Evolutionary conservation across 2,797 vertebrate genomes (phyloP).

Genomic region (Toxotes lorentzi): DNA sequence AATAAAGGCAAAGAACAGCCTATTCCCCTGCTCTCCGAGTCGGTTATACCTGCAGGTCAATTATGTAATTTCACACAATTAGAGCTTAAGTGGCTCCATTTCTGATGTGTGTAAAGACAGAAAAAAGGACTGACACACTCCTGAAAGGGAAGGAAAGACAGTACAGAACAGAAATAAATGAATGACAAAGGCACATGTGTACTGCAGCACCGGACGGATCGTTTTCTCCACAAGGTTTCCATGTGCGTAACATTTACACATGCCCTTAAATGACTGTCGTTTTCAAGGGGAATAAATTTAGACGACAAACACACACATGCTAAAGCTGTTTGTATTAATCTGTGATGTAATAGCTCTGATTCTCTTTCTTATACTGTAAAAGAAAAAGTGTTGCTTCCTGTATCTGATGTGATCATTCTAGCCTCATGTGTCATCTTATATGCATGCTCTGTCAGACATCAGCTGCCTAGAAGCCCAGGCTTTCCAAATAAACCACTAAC

Average conservation of each 20-base stretch:
- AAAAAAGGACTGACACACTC: slow-evolving; percentile 23
- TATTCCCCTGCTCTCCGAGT: slow-evolving; percentile 40
- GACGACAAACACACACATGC: slow-evolving; percentile 19
- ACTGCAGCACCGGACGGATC: neutral
- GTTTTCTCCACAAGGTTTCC: slow-evolving; percentile 7
- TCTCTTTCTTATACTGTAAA: neutral
- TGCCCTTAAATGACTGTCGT: neutral
- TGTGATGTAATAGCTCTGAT: slow-evolving; percentile 21
- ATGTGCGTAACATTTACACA: neutral
- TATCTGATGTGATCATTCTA: neutral
- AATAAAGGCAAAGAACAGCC: slow-evolving; percentile 39
- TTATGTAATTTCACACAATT: slow-evolving; percentile 64
- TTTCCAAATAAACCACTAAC: slow-evolving; percentile 10
- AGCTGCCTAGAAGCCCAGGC: neutral
- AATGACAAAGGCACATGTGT: slow-evolving; percentile 4
- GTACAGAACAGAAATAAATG: slow-evolving; percentile 5
- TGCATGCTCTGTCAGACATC: neutral
- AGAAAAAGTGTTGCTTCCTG: neutral
- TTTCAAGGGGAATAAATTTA: slow-evolving; percentile 2
- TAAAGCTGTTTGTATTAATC: slow-evolving; percentile 3
- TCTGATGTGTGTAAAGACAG: slow-evolving; percentile 39
- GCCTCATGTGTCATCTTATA: neutral
- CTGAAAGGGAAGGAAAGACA: slow-evolving; percentile 20
- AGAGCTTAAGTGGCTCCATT: slow-evolving; percentile 42
- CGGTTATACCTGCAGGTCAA: slow-evolving; percentile 61